These are phyloP conservation scores for Plecturocebus donacophilus DNA, from an alignment of 2,113 vertebrate species.

Conservation along the genomic window DNA sequence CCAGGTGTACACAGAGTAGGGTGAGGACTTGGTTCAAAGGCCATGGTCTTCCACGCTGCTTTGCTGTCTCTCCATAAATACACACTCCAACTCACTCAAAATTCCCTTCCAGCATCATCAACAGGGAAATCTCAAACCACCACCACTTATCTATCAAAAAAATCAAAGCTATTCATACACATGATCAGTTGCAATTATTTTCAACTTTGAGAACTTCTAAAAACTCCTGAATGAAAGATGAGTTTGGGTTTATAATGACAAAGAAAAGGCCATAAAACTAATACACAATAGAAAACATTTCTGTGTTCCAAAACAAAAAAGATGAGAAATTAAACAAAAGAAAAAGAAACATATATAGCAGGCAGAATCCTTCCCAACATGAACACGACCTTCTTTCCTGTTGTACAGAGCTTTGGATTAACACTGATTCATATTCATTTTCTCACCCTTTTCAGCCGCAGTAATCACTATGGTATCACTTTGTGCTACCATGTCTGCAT, in stretches of 20 bases:
- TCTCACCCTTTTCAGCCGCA: conserved; percentile 73
- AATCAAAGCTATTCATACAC: neutral
- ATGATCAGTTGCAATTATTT: neutral
- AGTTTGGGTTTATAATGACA: conserved; percentile 64
- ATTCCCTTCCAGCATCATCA: neutral
- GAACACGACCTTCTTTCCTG: conserved; percentile 71
- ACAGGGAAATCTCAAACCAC: neutral
- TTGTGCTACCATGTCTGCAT: conserved; percentile 60
- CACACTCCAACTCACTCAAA: neutral
- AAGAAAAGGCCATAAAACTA: conserved; percentile 64
- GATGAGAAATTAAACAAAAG: conserved; percentile 69
- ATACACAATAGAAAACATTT: conserved; percentile 67
- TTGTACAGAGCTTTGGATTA: conserved; percentile 73
- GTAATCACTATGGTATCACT: conserved; percentile 40
- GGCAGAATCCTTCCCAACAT: conserved; percentile 67
- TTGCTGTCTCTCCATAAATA: no score
- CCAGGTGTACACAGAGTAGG: neutral
- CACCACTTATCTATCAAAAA: neutral
- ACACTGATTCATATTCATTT: conserved; percentile 80
- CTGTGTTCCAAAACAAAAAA: conserved; percentile 71
- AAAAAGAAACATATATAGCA: conserved; percentile 72
- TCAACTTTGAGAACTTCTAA: conserved; percentile 54
- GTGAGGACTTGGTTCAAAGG: neutral
- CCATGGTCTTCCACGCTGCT: neutral
- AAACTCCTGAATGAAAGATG: conserved; percentile 17